These are phyloP conservation scores for Lindbergichthys nudifrons DNA, from an alignment of 2,797 vertebrate genomes.

Conservation along the genomic window DNA sequence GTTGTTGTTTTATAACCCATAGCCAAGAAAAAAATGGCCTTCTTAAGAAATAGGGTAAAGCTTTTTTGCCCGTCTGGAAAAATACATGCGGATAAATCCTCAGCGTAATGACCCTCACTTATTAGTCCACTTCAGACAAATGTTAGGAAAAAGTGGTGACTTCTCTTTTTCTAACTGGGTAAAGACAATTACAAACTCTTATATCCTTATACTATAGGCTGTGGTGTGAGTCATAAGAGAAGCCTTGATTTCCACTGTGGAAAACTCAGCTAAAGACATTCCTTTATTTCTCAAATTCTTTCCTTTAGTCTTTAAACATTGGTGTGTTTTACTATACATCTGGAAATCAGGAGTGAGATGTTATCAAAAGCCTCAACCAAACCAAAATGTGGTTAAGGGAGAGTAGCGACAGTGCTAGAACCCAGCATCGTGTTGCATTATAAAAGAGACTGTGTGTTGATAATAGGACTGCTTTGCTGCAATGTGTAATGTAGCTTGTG, in stretches of 20 bases:
- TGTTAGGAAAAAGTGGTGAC: not conserved
- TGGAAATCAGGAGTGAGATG: constrained; percentile 38
- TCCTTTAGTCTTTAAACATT: not conserved
- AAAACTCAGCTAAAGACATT: constrained; percentile 16
- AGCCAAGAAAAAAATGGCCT: too few species aligned
- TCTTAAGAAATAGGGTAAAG: too few species aligned
- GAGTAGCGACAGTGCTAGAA: constrained; percentile 7
- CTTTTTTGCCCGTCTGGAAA: too few species aligned
- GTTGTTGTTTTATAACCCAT: not conserved
- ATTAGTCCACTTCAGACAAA: constrained; percentile 5
- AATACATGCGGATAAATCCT: too few species aligned
- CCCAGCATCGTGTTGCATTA: not conserved
- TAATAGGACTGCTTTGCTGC: constrained; percentile 29
- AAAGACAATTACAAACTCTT: constrained; percentile 7
- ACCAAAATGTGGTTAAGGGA: constrained; percentile 24
- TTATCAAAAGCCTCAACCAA: constrained; percentile 21
- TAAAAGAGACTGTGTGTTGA: constrained; percentile 27
- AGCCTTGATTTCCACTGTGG: constrained; percentile 4
- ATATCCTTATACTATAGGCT: not conserved
- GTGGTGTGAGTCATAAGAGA: not conserved
- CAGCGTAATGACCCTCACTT: not conserved
- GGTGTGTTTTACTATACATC: constrained; percentile 12
- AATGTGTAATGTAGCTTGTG: constrained; percentile 49
- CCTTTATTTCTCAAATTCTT: constrained; percentile 5
- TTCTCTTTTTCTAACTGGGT: not conserved